Conservation (phyloP, 2,888 invertebrate species). For the Erpobdella octoculata region DNA sequence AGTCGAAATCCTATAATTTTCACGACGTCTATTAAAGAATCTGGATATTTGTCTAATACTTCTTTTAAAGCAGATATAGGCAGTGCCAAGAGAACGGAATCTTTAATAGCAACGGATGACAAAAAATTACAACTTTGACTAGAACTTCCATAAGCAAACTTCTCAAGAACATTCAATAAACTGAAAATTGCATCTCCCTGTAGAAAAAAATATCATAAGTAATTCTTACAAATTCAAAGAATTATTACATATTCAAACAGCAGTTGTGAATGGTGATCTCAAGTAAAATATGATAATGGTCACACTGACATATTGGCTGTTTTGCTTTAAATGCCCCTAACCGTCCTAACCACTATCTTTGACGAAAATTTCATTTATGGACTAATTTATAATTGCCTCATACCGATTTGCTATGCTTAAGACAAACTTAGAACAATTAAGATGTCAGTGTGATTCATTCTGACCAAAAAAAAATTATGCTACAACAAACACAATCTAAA, state of each 20-base stretch:
- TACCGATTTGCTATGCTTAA: too few species aligned
- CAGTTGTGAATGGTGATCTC: too few species aligned
- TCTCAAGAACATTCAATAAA: constrained; percentile 24
- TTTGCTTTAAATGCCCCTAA: too few species aligned
- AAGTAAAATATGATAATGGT: too few species aligned
- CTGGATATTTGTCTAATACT: constrained; percentile 26
- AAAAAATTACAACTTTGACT: not conserved
- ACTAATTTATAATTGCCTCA: too few species aligned
- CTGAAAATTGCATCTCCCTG: constrained; percentile 29
- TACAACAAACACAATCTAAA: not conserved
- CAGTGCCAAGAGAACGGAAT: constrained; percentile 17
- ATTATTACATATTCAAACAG: too few species aligned
- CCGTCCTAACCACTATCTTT: too few species aligned
- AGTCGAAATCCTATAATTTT: constrained; percentile 29
- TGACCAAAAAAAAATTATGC: not conserved
- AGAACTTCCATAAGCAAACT: constrained; percentile 1
- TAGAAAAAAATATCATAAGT: not conserved
- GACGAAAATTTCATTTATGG: too few species aligned
- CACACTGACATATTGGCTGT: too few species aligned
- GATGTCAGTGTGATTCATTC: not conserved
- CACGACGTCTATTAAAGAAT: constrained; percentile 25
- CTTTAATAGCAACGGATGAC: not conserved
- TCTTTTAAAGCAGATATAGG: constrained; percentile 18
- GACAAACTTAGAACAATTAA: too few species aligned
- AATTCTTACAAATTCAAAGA: too few species aligned